Percentiles rank a stretch among this genome's conserved stretches.
Evolutionary conservation across 2,888 invertebrate genomes (phyloP).

Genomic region (Pyrgus malvae): DNA sequence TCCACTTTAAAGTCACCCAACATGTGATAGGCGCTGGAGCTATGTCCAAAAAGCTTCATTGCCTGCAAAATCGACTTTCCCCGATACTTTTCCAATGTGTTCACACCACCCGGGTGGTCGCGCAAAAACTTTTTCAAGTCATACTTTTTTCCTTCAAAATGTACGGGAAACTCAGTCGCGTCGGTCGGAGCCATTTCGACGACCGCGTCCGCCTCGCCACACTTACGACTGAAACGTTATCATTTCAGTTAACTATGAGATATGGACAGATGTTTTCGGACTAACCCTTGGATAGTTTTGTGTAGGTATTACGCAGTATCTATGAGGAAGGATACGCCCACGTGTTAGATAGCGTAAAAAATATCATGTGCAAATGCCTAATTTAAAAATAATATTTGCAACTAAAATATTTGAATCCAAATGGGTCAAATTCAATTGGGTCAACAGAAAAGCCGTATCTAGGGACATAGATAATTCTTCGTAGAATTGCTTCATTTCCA

Average conservation of each 20-base stretch:
- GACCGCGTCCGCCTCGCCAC: slow-evolving; percentile 32
- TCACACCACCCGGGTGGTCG: slow-evolving; percentile 89
- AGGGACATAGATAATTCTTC: no score
- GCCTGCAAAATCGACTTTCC: slow-evolving; percentile 78
- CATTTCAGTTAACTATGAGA: slow-evolving; percentile 32
- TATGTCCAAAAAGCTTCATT: slow-evolving; percentile 82
- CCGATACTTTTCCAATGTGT: slow-evolving; percentile 81
- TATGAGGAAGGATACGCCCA: no score
- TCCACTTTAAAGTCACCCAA: slow-evolving; percentile 82
- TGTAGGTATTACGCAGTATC: no score
- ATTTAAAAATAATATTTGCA: no score
- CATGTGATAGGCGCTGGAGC: slow-evolving; percentile 84
- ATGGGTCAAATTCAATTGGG: no score
- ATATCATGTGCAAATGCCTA: no score
- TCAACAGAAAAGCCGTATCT: no score
- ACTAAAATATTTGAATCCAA: no score
- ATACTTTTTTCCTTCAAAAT: slow-evolving; percentile 77
- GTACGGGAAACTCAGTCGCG: slow-evolving; percentile 50
- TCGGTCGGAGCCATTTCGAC: slow-evolving; percentile 42
- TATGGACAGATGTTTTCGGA: slow-evolving; percentile 32
- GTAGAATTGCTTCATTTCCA: no score
- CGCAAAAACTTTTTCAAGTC: slow-evolving; percentile 84
- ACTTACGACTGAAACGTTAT: slow-evolving; percentile 38
- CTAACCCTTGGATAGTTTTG: no score
- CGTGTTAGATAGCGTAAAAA: no score